Evolutionary conservation across 1,140 invertebrate species (phyloP).

Genomic region (Eueides isabella): DNA sequence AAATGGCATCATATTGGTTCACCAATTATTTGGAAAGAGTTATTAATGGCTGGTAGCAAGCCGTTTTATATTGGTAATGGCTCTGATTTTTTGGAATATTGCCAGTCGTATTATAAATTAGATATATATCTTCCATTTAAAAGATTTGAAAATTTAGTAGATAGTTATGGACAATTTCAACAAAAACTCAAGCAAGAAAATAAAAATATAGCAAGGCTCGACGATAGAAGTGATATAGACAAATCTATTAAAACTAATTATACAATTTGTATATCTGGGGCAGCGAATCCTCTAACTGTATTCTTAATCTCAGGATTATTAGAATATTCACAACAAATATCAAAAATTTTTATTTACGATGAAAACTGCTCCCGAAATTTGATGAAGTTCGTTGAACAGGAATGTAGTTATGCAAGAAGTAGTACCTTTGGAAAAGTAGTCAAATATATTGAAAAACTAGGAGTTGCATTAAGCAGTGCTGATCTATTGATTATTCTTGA

Average conservation of each 20-base stretch:
- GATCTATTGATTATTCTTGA: slow-evolving; percentile 70
- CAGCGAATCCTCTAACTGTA: slow-evolving; percentile 55
- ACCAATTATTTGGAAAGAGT: slow-evolving; percentile 81
- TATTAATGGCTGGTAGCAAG: slow-evolving; percentile 76
- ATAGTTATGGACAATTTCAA: slow-evolving; percentile 64
- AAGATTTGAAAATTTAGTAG: slow-evolving; percentile 68
- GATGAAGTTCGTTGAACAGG: slow-evolving; percentile 62
- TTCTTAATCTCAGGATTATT: slow-evolving; percentile 65
- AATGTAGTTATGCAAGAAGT: slow-evolving; percentile 63
- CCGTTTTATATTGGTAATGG: slow-evolving; percentile 80
- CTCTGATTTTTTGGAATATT: slow-evolving; percentile 82
- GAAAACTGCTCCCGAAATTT: slow-evolving; percentile 50
- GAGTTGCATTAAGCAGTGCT: slow-evolving; percentile 62
- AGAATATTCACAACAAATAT: slow-evolving; percentile 52
- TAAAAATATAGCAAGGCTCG: slow-evolving; percentile 15
- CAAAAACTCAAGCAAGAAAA: slow-evolving; percentile 53
- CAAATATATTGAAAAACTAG: slow-evolving; percentile 66
- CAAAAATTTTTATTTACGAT: slow-evolving; percentile 69
- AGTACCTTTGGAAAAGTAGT: slow-evolving; percentile 58
- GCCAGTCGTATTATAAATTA: slow-evolving; percentile 82
- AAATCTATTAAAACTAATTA: slow-evolving; percentile 40
- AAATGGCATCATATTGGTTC: slow-evolving; percentile 78
- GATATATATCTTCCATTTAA: slow-evolving; percentile 69
- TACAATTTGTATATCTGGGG: slow-evolving; percentile 64
- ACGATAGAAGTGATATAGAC: slow-evolving; percentile 36